A percentile compares a stretch with the other conserved stretches of the same genome.
phyloP scores from a whole-genome alignment of 2,888 invertebrate species.

The Pristionchus japonicus region DNA sequence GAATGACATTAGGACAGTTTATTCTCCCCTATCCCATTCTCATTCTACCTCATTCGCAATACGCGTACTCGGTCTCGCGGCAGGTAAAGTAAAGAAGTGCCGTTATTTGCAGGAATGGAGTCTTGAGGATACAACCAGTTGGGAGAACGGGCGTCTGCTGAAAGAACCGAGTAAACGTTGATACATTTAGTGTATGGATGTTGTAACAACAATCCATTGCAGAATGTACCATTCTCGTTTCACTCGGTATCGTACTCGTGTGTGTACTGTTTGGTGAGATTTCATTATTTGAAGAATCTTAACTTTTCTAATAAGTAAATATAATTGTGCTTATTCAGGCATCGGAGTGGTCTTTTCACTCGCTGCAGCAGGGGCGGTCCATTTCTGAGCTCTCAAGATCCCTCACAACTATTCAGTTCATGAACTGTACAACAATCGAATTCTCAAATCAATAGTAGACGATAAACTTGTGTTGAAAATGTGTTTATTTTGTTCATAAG shows the following conservation, averaged over 20 bases:
- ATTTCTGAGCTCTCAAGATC: not conserved
- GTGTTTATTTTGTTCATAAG: too few species aligned
- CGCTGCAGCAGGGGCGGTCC: not conserved
- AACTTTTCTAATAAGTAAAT: not conserved
- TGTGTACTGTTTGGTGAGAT: not conserved
- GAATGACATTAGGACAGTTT: too few species aligned
- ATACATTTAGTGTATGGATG: not conserved
- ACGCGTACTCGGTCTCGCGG: too few species aligned
- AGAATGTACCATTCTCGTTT: not conserved
- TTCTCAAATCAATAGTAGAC: not conserved
- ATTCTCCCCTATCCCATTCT: too few species aligned
- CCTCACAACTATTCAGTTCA: not conserved
- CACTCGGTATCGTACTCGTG: not conserved
- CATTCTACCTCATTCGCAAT: too few species aligned
- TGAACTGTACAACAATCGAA: not conserved
- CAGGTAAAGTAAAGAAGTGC: not conserved
- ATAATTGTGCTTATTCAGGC: not conserved
- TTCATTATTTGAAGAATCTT: too few species aligned
- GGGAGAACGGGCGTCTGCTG: not conserved
- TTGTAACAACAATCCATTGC: not conserved
- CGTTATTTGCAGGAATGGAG: not conserved
- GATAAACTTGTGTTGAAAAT: not conserved
- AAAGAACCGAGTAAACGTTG: not conserved
- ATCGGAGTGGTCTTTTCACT: not conserved
- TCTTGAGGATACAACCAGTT: not conserved